These are phyloP conservation scores for Buathra laborator DNA, from an alignment of 2,888 invertebrate genomes.

Conservation along the genomic window DNA sequence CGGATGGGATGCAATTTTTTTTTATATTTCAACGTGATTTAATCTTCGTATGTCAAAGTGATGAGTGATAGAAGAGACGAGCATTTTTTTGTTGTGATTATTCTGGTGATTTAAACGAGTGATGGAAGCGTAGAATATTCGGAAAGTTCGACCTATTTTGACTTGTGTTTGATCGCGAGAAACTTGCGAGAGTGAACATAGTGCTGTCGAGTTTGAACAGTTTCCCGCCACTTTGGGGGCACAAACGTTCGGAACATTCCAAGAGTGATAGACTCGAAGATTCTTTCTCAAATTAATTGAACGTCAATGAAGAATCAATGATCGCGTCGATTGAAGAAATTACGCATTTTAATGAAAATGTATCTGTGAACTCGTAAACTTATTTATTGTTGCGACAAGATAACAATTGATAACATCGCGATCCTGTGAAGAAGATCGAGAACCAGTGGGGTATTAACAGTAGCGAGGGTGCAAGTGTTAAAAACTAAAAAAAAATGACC, in stretches of 20 bases:
- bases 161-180: constrained; percentile 1
- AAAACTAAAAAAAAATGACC: constrained; percentile 42
- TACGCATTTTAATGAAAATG: neutral
- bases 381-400: neutral
- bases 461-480: constrained; percentile 60
- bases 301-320: neutral
- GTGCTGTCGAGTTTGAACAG: constrained; percentile 29
- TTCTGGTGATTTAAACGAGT: constrained; percentile 42
- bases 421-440: constrained; percentile 21
- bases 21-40: neutral
- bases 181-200: constrained; percentile 6
- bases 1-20: neutral
- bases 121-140: neutral
- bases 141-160: constrained; percentile 3
- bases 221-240: constrained; percentile 59
- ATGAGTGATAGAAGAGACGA: constrained; percentile 20
- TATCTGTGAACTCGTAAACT: neutral
- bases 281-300: neutral
- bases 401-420: neutral
- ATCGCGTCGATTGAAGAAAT: neutral
- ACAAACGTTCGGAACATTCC: neutral
- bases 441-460: constrained; percentile 43
- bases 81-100: constrained; percentile 41
- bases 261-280: neutral
- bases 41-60: neutral